Conservation (phyloP, 2,888 invertebrate species). For the Balanococcus diminutus region DNA sequence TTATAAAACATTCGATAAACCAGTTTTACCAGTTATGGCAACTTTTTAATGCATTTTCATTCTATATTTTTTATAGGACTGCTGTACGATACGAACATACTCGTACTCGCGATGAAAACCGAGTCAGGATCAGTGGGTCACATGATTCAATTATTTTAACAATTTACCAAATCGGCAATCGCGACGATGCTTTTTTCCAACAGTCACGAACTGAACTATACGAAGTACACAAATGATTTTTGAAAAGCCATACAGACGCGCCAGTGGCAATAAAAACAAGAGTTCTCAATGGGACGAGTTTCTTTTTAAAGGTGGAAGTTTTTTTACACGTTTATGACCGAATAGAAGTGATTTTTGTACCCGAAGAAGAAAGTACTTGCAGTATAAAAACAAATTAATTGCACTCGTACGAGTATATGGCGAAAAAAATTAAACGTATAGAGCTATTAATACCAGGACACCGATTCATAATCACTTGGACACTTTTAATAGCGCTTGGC, state of each 20-base stretch:
- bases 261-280: not conserved
- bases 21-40: slow-evolving; percentile 18
- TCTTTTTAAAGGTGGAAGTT: not conserved
- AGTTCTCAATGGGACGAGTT: not conserved
- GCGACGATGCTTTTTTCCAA: not conserved
- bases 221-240: not conserved
- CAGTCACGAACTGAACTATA: not conserved
- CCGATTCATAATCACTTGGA: not conserved
- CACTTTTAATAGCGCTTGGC: not conserved
- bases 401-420: not conserved
- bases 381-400: not conserved
- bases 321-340: not conserved
- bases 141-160: slow-evolving; percentile 15
- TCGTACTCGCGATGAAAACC: not conserved
- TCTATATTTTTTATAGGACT: not conserved
- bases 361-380: not conserved
- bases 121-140: slow-evolving; percentile 34
- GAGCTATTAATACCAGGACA: not conserved
- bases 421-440: not conserved
- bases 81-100: not conserved
- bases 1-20: not conserved
- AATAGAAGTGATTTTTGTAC: not conserved
- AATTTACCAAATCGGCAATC: slow-evolving; percentile 10
- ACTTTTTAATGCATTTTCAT: slow-evolving; percentile 24
- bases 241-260: not conserved